Evolutionary conservation across 2,797 vertebrate genomes (phyloP).

Genomic region (Xiphophorus birchmanni): DNA sequence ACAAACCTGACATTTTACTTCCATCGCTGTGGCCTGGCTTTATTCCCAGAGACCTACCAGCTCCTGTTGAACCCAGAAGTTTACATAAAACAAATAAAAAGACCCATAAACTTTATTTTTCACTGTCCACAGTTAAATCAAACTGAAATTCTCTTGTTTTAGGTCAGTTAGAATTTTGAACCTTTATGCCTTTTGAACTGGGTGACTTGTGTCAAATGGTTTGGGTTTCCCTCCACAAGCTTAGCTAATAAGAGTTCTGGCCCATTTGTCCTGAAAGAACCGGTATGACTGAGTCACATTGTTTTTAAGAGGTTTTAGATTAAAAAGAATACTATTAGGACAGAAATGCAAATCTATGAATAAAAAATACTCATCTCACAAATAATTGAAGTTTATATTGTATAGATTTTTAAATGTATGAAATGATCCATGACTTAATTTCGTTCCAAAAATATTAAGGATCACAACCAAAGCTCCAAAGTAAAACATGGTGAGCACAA

Average conservation of each 20-base stretch:
- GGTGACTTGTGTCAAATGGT: not conserved
- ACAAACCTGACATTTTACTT: conserved; percentile 33
- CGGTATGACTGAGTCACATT: not conserved
- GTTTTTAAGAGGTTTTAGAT: not conserved
- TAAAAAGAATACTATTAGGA: not conserved
- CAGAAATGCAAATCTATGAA: not conserved
- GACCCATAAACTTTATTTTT: not conserved
- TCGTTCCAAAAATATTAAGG: not conserved
- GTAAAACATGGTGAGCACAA: not conserved
- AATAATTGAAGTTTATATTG: not conserved
- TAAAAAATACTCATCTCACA: not conserved
- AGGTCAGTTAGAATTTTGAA: not conserved
- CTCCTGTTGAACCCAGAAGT: not conserved
- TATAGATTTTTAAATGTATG: not conserved
- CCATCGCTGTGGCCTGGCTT: conserved; percentile 35
- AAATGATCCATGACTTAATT: not conserved
- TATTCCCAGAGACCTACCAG: conserved; percentile 38
- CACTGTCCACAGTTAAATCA: not conserved
- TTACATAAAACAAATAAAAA: not conserved
- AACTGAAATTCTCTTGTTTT: not conserved
- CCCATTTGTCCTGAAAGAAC: not conserved
- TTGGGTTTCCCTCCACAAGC: not conserved
- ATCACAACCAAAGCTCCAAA: not conserved
- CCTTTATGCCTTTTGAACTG: not conserved
- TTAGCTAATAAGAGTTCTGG: not conserved